Evolutionary conservation across 2,888 invertebrate species (phyloP), one percentile per base, ranked within the genome.

Genomic region (Eilema griseolum): DNA sequence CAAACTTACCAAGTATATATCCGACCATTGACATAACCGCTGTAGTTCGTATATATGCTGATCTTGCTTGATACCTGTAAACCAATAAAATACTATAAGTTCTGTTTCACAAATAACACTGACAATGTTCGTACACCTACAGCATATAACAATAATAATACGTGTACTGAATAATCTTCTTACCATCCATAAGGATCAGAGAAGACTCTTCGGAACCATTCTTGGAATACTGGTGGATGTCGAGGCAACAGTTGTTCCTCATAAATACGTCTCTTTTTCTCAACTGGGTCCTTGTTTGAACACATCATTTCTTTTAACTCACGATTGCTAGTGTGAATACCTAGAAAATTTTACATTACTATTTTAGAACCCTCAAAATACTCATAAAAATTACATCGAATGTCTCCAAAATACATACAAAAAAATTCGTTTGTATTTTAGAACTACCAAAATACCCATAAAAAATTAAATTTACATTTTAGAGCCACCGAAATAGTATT

Each of bases 21-120:
- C 99, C 99, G 72, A 99, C 98, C 96, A 99, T 99, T 0, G 99
- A 99, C 98, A 99, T 99, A 0, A 99, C 99, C 16, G 99, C 99
- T 3, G 98, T 97, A 0, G 99, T 99, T 78, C 98, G 96, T 66
- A 98, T 98, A 88, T 98, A 99, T 0, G 98, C 97, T 20, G 97
- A 97, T 74, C 99, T 96, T 0, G 99, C 99, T 86, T 98, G 97
- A 89, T 99, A 98, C 99, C 99, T 95, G 74, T 79, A 61, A 61
- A n/a, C 33, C 1, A 61, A 67, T 28, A 1, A 16, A 41, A 60
- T 52, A 33, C 4, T 57, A 10, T 46, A 46, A 46, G 20, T 46
- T 46, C 7, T 1, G 0, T 46, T 46, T 3, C 20, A 20, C 1
- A 20, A 46, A 16, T 41, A 24, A 57, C 23, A 56, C 8, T 28